These are phyloP conservation scores for Notodromas monacha DNA, from an alignment of 2,888 invertebrate species.

Conservation along the genomic window DNA sequence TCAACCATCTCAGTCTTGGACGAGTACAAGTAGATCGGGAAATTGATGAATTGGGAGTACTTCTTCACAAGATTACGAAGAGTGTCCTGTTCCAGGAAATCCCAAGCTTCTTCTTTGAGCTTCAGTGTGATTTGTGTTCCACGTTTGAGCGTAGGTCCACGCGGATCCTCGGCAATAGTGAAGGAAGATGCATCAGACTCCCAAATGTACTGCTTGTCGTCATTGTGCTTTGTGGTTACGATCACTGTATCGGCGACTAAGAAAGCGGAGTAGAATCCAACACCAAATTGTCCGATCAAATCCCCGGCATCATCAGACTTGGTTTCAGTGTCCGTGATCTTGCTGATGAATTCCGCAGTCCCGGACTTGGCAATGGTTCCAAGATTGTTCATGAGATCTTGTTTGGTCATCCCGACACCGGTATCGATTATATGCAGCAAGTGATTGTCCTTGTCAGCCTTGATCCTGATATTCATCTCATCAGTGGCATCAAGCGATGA, in stretches of 20 bases:
- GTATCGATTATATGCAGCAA: slow-evolving; percentile 77
- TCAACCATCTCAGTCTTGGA: slow-evolving; percentile 27
- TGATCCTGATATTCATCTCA: slow-evolving; percentile 63
- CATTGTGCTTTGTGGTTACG: slow-evolving; percentile 78
- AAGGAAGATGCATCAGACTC: slow-evolving; percentile 77
- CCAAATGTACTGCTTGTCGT: slow-evolving; percentile 83
- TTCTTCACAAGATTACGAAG: slow-evolving; percentile 68
- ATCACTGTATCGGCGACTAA: slow-evolving; percentile 81
- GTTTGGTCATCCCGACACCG: slow-evolving; percentile 86
- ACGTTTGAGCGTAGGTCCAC: slow-evolving; percentile 59
- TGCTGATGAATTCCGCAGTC: slow-evolving; percentile 72
- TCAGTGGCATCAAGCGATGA: slow-evolving; percentile 37
- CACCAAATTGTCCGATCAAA: slow-evolving; percentile 98
- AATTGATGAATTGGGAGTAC: slow-evolving; percentile 98
- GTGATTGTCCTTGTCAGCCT: slow-evolving; percentile 64
- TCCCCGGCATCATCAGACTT: slow-evolving; percentile 44
- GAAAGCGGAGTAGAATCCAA: slow-evolving; percentile 95
- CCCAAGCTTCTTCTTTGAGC: slow-evolving; percentile 82
- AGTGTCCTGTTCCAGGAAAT: slow-evolving; percentile 72
- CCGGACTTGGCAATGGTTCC: slow-evolving; percentile 96
- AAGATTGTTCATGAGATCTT: slow-evolving; percentile 70
- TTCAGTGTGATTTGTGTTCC: slow-evolving; percentile 60
- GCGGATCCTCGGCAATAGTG: slow-evolving; percentile 65
- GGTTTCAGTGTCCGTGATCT: slow-evolving; percentile 22
- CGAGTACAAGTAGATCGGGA: slow-evolving; percentile 84